A percentile compares a stretch with the other conserved stretches of the same genome.
Conservation (phyloP, 1,140 invertebrate species). For the Matsumurasca onukii region DNA sequence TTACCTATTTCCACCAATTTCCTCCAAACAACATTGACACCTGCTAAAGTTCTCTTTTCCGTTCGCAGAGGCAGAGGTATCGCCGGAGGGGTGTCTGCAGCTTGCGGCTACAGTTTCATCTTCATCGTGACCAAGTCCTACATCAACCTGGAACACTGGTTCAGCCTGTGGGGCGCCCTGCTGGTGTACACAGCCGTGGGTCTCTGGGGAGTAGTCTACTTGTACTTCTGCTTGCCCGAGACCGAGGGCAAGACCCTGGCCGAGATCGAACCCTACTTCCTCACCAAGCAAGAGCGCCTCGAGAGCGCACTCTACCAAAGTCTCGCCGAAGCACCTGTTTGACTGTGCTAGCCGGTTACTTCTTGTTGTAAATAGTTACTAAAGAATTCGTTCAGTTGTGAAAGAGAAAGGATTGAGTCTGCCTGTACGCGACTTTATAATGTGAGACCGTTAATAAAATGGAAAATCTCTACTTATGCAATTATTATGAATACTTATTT, state of each 20-base stretch:
- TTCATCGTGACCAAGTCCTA: slow-evolving; percentile 41
- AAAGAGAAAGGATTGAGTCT: too few relatives aligned
- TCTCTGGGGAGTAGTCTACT: slow-evolving; percentile 36
- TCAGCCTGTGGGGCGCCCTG: slow-evolving; percentile 36
- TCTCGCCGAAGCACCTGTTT: neutral
- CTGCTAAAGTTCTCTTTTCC: too few relatives aligned
- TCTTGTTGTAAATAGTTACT: too few relatives aligned
- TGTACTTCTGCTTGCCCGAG: slow-evolving; percentile 40
- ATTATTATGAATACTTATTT: too few relatives aligned
- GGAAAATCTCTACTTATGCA: too few relatives aligned
- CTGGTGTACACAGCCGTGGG: slow-evolving; percentile 36
- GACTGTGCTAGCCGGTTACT: neutral
- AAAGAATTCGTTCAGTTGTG: too few relatives aligned
- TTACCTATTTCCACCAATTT: too few relatives aligned
- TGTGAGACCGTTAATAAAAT: too few relatives aligned
- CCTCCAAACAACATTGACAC: too few relatives aligned
- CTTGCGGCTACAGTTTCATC: slow-evolving; percentile 33
- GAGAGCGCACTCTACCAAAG: slow-evolving; percentile 2
- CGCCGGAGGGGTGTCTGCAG: slow-evolving; percentile 34
- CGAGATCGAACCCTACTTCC: slow-evolving; percentile 39
- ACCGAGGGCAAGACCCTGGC: slow-evolving; percentile 40
- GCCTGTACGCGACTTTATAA: too few relatives aligned
- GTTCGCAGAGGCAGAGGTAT: slow-evolving; percentile 38
- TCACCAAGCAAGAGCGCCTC: slow-evolving; percentile 5
- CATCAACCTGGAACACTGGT: slow-evolving; percentile 28